Evolutionary conservation across 2,113 vertebrate species (phyloP), one percentile per base, ranked within the genome.

Genomic region (Paralichthys olivaceus): DNA sequence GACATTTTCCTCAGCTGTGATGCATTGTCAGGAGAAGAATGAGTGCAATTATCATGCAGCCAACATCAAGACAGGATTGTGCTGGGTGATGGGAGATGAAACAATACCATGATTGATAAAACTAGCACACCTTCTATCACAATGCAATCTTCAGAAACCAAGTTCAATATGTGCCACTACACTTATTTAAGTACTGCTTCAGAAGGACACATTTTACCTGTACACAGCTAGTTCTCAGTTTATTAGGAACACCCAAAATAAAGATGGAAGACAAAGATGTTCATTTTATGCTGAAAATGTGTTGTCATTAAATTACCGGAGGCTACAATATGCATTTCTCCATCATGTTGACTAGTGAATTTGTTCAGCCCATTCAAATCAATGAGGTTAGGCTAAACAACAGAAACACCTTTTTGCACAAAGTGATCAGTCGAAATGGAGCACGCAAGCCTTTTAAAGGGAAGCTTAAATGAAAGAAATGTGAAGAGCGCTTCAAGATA

Each of bases 1-100:
- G 86, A 84, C 83, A 79, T 84, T 88, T 84, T 81, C 87, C 82
- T 84, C 80, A 47, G 62, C 54, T 47, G 19, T 32, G 65, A 58
- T 77, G 70, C 77, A 66, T 72, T 68, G 65, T 74, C 80, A 80
- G 71, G 73, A 71, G 60, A 3, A 28, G 59, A 75, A 37, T 7
- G 29, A 67, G 65, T 23, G 66, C 62, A 32, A 58, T 64, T 72
- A 76, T 55, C 45, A 59, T 60, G 55, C 53, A 53, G 69, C 23
- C 45, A 37, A 51, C 43, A 54, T 75, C 45, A 64, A 20, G 45
- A 72, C 5, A 1, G 61, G 72, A 77, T 72, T 37, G 56, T 25
- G 13, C 61, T 5, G 2, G 28, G 20, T 53, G 68, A 75, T 45
- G 60, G 17, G 7, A 66, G 65, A 53, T 63, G 23, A 23, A 55